phyloP scores from a whole-genome alignment of 2,113 vertebrate species.

The Oostethus manadensis region DNA sequence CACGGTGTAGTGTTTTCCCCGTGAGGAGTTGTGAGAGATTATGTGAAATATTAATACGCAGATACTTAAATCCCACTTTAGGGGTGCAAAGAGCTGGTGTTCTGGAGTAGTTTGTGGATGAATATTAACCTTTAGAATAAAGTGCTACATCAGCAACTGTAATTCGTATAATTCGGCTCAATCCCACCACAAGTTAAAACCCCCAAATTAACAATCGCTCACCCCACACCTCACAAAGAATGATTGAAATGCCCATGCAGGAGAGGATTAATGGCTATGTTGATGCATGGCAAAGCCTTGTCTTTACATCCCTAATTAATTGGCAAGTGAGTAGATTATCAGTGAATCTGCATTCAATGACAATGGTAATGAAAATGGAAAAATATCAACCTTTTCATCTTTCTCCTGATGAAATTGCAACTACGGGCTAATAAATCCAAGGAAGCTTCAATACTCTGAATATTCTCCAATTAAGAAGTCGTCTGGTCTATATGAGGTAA shows the following conservation, averaged over 20 bases:
- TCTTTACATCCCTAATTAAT: conserved; percentile 7
- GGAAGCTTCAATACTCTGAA: too few species aligned
- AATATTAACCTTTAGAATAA: not conserved
- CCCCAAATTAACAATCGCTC: not conserved
- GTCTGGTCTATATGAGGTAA: not conserved
- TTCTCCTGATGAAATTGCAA: not conserved
- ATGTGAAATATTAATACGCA: not conserved
- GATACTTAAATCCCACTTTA: not conserved
- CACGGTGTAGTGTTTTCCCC: not conserved
- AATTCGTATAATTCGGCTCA: not conserved
- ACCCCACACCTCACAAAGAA: not conserved
- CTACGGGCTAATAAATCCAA: not conserved
- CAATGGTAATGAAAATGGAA: not conserved
- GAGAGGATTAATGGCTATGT: not conserved
- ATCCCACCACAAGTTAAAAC: not conserved
- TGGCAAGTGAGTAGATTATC: not conserved
- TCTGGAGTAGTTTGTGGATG: not conserved
- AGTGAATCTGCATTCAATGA: not conserved
- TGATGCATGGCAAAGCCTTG: not conserved
- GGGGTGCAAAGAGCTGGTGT: too few species aligned
- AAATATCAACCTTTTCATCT: conserved; percentile 1
- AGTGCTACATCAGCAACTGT: not conserved
- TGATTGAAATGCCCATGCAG: conserved; percentile 1
- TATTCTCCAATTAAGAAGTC: not conserved
- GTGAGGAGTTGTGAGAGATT: not conserved